Evolutionary conservation across 2,113 vertebrate species (phyloP), one percentile per base, ranked within the genome.

Genomic region (Cygnus atratus): DNA sequence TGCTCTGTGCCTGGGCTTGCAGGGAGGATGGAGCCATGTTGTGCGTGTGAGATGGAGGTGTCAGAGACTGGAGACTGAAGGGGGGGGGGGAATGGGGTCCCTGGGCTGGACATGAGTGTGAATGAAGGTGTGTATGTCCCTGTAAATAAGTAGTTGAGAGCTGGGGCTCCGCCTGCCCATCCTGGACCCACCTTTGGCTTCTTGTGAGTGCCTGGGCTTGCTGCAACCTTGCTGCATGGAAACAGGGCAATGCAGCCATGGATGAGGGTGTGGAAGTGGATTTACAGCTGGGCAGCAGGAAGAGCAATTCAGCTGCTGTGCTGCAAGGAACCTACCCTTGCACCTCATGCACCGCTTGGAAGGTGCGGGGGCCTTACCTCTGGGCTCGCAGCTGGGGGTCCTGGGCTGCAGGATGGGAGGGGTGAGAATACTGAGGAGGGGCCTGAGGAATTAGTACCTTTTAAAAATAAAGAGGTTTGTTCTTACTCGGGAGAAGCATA

Each of bases 241-340:
- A 54, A 33, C n/a, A n/a, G 19, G 16, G 58, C 1, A 5, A 24
- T 54, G 24, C 12, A 4, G 1, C 16, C 17, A 43, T 5, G 63
- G 19, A 4, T 39, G 19, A 70, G 0, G 3, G 41, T 48, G 26
- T 25, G 41, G 48, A 11, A 16, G 31, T 46, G 46, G 46, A 18
- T 77, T 84, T 63, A 10, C 31, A 48, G 8, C 10, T 44, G 68
- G 50, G 63, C 63, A 48, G 37, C 50, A 44, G 55, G 37, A 74
- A 19, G 12, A 18, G 14, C 13, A 3, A 9, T 13, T 4, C n/a
- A 24, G 44, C 19, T 19, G 0, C 4, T 5, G n/a, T 58, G 73
- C 13, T 13, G 0, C 39, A 15, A 17, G 44, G 11, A 11, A 26
- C 31, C 41, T 14, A 0, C 26, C 28, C 26, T 28, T 0, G 5